Conservation (phyloP, 2,797 vertebrate genomes). For the Tenualosa thibaudeaui region DNA sequence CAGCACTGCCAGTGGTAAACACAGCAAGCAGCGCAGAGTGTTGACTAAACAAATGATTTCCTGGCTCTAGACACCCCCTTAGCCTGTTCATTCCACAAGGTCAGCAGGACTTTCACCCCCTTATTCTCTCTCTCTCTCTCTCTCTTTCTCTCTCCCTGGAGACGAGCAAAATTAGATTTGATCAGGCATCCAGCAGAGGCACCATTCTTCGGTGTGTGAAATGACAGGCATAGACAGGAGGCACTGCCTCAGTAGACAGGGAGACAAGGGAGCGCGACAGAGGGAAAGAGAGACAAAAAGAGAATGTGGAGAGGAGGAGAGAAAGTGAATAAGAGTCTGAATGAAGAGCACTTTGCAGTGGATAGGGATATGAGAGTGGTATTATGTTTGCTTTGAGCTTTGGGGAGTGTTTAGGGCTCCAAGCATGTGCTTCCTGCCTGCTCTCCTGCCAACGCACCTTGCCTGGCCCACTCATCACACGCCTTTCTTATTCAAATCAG, state of each 20-base stretch:
- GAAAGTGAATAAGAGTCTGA: slow-evolving; percentile 15
- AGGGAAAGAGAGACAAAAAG: no score
- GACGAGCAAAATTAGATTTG: slow-evolving; percentile 48
- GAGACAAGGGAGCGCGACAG: background rate
- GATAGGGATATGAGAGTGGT: slow-evolving; percentile 44
- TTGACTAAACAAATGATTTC: slow-evolving; percentile 70
- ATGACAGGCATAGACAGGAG: slow-evolving; percentile 36
- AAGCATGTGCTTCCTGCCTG: slow-evolving; percentile 53
- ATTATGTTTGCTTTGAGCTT: slow-evolving; percentile 39
- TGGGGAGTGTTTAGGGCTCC: slow-evolving; percentile 51
- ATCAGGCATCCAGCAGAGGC: slow-evolving; percentile 53
- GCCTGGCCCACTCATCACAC: slow-evolving; percentile 31
- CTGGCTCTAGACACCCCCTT: slow-evolving; percentile 48
- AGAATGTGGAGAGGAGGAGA: background rate
- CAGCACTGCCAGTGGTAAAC: slow-evolving; percentile 58
- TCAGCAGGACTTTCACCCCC: slow-evolving; percentile 67
- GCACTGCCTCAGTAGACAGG: background rate
- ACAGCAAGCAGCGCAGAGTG: slow-evolving; percentile 48
- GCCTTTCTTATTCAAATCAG: slow-evolving; percentile 67
- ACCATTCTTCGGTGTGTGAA: slow-evolving; percentile 56
- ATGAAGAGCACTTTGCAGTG: slow-evolving; percentile 29
- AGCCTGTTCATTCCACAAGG: slow-evolving; percentile 66
- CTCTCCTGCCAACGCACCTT: slow-evolving; percentile 56
- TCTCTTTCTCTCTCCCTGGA: background rate
- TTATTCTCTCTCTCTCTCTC: slow-evolving; percentile 41